Base-by-base conservation (phyloP, 2,113 vertebrate species). In the Phalacrocorax aristotelis region DNA sequence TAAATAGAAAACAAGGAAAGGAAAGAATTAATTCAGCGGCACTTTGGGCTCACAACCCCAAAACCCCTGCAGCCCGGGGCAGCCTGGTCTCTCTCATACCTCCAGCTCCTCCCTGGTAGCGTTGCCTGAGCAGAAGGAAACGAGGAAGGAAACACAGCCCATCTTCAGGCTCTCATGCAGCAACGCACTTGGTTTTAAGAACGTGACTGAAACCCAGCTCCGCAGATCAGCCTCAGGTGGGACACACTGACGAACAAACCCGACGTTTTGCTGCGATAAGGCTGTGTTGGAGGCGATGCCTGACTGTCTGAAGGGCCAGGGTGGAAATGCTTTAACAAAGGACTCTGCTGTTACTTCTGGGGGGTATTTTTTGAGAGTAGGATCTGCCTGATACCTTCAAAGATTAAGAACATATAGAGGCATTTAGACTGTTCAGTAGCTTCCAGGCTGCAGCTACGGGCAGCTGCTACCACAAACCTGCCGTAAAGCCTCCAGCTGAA, bases 171-270 rank as follows among this genome's bases (percentile, higher is more conserved):
- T 49, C 32, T 2, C 8, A 7, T 0, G 18, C 48, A 29, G 22
- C 70, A 11, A 11, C 13, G 36, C 23, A 3, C 14, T 34, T 7
- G 1, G 32, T 10, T 65, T 20, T 7, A 29, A 21, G n/a, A 6
- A 11, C 1, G 2, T 1, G 18, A 13, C 1, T 30, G 27, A 27
- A 49, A 57, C 18, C 0, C 4, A 69, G 48, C 54, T 34, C 46
- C 34, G 16, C 8, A 9, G 13, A 25, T 7, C 83, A 40, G 68
- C 46, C 38, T 30, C 21, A 9, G 30, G 34, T 5, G 34, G 51
- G 34, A 30, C 8, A 30, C 42, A 23, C 19, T 26, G n/a, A 22
- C 46, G 18, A 48, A 26, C 13, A 68, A 52, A 72, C 52, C 30
- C 27, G 38, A 29, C 9, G 16, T 21, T 60, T 20, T 15, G n/a